phyloP scores from a whole-genome alignment of 2,797 vertebrate genomes.

The Cossypha polioptera region DNA sequence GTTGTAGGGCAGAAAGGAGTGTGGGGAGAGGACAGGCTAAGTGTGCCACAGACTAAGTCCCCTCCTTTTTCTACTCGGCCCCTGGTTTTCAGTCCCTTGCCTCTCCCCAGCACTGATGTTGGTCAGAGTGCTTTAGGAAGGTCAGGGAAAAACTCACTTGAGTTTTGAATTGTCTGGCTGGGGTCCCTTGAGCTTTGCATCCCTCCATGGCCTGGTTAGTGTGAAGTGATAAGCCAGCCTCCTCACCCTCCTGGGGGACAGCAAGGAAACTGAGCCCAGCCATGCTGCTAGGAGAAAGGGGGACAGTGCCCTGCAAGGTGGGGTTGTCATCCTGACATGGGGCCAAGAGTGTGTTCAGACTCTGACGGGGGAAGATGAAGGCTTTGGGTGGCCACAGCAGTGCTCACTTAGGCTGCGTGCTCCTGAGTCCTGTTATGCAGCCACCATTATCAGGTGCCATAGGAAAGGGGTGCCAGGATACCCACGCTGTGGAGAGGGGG shows the following conservation, averaged over 20 bases:
- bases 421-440: background rate
- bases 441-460: rapidly evolving
- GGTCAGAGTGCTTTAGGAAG: background rate
- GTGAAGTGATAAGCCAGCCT: background rate
- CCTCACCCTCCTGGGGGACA: background rate
- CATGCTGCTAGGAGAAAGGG: background rate
- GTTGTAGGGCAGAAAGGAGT: background rate
- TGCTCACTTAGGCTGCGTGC: rapidly evolving
- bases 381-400: background rate
- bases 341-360: background rate
- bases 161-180: background rate
- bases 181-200: background rate
- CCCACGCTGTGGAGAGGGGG: rapidly evolving
- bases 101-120: background rate
- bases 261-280: background rate
- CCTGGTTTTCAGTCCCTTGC: background rate
- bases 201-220: background rate
- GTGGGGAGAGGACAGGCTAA: background rate
- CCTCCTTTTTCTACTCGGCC: background rate
- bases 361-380: background rate
- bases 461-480: background rate
- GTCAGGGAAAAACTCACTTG: background rate
- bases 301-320: background rate
- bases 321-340: background rate
- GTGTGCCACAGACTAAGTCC: background rate